These are phyloP conservation scores for Isurus oxyrinchus DNA, from an alignment of 2,113 vertebrate species.

Conservation along the genomic window DNA sequence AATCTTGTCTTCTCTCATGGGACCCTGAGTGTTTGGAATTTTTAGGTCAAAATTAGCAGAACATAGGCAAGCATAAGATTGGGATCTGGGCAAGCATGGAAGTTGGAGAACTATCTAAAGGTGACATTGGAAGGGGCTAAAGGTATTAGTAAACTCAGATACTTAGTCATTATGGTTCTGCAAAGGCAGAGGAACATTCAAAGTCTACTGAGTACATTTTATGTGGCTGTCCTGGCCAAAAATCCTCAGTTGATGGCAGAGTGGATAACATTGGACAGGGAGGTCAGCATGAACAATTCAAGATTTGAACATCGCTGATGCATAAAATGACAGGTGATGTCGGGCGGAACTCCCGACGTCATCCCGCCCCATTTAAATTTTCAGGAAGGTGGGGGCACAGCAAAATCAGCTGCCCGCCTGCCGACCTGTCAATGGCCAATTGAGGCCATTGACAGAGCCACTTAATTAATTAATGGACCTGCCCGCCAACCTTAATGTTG, in stretches of 20 bases:
- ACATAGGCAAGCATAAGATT: not conserved
- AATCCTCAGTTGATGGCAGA: not conserved
- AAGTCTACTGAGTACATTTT: not conserved
- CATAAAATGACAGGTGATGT: no score
- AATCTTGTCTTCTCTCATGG: no score
- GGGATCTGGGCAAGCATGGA: not conserved
- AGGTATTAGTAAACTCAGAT: not conserved
- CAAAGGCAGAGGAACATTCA: not conserved
- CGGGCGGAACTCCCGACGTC: no score
- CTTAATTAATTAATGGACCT: no score
- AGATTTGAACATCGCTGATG: not conserved
- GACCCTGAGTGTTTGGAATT: not conserved
- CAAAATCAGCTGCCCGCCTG: no score
- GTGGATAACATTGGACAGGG: not conserved
- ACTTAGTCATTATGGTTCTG: not conserved
- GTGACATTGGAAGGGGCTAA: not conserved
- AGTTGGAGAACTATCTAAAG: not conserved
- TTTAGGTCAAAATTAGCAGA: not conserved
- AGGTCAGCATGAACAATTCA: not conserved
- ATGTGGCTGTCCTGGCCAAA: not conserved
- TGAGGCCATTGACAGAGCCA: no score
- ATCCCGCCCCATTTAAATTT: no score
- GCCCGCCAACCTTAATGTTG: no score
- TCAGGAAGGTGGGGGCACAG: no score
- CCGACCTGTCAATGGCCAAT: no score